phyloP scores from a whole-genome alignment of 1,140 invertebrate species.

The Orussus abietinus region DNA sequence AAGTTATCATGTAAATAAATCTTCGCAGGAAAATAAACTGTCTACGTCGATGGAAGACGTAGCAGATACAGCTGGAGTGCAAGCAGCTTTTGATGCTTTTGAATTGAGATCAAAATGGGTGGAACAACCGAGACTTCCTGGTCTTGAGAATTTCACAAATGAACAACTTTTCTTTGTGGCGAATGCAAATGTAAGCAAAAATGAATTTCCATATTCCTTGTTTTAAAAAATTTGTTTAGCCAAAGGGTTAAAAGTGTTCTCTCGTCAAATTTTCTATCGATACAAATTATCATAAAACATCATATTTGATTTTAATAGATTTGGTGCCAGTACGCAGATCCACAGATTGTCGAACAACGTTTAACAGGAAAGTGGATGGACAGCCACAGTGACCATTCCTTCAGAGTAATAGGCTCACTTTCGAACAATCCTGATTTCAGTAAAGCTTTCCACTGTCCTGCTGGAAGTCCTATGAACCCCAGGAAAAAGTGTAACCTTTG shows the following conservation, averaged over 20 bases:
- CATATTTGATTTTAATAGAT: not conserved
- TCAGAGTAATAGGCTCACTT: constrained; percentile 66
- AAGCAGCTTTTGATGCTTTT: not conserved
- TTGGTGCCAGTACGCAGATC: not conserved
- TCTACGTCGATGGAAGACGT: not conserved
- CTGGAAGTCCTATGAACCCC: constrained; percentile 69
- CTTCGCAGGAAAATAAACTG: not conserved
- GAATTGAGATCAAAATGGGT: not conserved
- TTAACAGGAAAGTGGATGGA: not conserved
- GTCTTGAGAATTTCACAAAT: not conserved
- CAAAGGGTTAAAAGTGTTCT: not conserved
- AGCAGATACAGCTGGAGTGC: not conserved
- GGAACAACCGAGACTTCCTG: not conserved
- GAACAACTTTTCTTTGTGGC: not conserved
- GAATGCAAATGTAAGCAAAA: not conserved
- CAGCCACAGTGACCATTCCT: not conserved
- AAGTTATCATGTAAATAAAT: not conserved
- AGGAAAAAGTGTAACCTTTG: constrained; percentile 71
- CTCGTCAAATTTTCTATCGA: no score
- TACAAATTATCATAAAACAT: not conserved
- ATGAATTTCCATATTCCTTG: not conserved
- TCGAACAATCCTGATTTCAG: constrained; percentile 75
- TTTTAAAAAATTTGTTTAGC: not conserved
- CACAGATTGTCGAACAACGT: no score
- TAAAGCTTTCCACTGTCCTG: constrained; percentile 60